These are phyloP conservation scores for Eupithecia dodoneata DNA, from an alignment of 2,888 invertebrate species.

Conservation along the genomic window DNA sequence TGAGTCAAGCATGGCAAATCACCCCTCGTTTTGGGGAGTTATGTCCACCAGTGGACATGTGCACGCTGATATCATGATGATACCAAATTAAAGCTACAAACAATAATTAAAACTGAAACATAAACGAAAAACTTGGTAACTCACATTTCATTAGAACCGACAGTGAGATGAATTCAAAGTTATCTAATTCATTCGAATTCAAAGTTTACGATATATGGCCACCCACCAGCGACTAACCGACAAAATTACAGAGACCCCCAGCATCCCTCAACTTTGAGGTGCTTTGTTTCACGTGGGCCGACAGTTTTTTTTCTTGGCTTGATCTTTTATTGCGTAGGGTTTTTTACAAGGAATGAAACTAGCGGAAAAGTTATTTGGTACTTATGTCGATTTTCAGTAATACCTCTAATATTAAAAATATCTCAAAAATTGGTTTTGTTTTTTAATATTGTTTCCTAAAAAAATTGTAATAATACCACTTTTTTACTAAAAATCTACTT, in stretches of 20 bases:
- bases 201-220: constrained; percentile 76
- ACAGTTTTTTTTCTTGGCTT: not conserved
- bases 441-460: too few relatives aligned
- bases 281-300: not conserved
- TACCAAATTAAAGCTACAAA: not conserved
- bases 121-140: constrained; percentile 58
- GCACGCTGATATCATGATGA: not conserved
- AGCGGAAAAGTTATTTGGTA: not conserved
- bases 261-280: constrained; percentile 26
- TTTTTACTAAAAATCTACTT: too few relatives aligned
- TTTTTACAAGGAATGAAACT: not conserved
- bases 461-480: too few relatives aligned
- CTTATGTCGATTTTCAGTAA: too few relatives aligned
- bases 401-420: too few relatives aligned
- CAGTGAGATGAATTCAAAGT: constrained; percentile 69
- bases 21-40: too few relatives aligned
- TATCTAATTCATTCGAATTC: constrained; percentile 67
- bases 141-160: constrained; percentile 73
- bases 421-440: too few relatives aligned
- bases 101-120: constrained; percentile 22
- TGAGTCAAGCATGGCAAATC: too few relatives aligned
- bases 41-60: not conserved
- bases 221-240: constrained; percentile 53
- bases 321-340: not conserved
- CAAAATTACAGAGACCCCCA: constrained; percentile 56